Evolutionary conservation across 1,140 invertebrate genomes (phyloP).

Genomic region (Dendrolimus punctatus): DNA sequence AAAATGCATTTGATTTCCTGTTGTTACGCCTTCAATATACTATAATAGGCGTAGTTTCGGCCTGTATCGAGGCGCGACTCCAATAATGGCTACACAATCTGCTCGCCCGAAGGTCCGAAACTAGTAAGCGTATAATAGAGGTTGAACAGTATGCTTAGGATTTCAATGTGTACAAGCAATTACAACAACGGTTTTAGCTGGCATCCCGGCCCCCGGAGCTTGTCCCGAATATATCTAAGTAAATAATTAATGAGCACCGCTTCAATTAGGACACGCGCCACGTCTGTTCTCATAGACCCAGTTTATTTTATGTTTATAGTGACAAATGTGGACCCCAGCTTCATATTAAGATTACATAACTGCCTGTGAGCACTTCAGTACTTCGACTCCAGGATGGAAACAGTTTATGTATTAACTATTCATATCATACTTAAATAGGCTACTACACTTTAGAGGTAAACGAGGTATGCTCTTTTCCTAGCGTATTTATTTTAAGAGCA

Average conservation of each 20-base stretch:
- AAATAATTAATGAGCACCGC: constrained; percentile 37
- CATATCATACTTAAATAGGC: constrained; percentile 12
- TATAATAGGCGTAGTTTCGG: too few species aligned
- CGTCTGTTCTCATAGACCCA: constrained; percentile 15
- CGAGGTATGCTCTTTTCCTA: constrained; percentile 14
- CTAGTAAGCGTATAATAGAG: too few species aligned
- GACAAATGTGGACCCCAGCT: constrained; percentile 24
- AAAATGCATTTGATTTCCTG: too few species aligned
- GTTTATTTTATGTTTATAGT: constrained; percentile 28
- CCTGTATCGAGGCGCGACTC: too few species aligned
- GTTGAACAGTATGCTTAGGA: constrained; percentile 9
- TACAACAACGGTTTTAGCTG: constrained; percentile 18
- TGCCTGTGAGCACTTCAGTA: constrained; percentile 6
- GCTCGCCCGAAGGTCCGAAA: too few species aligned
- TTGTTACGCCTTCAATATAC: too few species aligned
- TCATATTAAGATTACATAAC: constrained; percentile 14
- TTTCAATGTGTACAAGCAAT: constrained; percentile 31
- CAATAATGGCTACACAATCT: too few species aligned
- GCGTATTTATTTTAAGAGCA: constrained; percentile 23
- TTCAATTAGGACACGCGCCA: constrained; percentile 25
- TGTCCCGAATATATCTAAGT: constrained; percentile 26
- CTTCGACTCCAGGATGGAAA: constrained; percentile 8
- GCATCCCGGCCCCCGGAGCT: constrained; percentile 9
- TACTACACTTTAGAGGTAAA: constrained; percentile 16
- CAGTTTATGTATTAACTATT: constrained; percentile 22